Conservation (phyloP, 2,113 vertebrate species). For the Tinamus guttatus region DNA sequence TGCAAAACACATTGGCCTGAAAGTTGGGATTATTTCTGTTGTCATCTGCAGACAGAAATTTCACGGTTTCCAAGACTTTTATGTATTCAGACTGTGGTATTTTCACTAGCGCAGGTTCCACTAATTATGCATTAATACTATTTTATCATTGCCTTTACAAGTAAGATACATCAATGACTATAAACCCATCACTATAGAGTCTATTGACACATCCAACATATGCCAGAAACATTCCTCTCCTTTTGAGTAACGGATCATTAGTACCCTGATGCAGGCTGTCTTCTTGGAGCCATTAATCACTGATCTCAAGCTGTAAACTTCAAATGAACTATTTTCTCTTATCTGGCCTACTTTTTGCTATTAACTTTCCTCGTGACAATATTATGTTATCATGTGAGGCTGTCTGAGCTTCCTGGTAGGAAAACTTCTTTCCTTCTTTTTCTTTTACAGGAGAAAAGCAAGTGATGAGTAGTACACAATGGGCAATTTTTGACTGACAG, state of each 20-base stretch:
- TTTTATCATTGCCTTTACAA: not conserved
- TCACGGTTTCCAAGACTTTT: not conserved
- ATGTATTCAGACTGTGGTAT: not conserved
- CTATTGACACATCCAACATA: not conserved
- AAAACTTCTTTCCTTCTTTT: too few relatives aligned
- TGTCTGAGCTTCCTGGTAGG: not conserved
- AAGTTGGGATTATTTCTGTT: rapidly evolving
- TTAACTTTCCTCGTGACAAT: not conserved
- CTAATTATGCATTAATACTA: not conserved
- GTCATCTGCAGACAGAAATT: rapidly evolving
- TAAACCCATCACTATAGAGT: not conserved
- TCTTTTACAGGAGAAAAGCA: not conserved
- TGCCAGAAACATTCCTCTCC: not conserved
- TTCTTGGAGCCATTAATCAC: not conserved
- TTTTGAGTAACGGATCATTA: not conserved
- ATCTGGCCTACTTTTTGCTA: not conserved
- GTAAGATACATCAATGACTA: not conserved
- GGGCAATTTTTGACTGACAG: not conserved
- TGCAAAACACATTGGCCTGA: not conserved
- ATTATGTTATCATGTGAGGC: not conserved
- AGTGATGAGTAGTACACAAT: not conserved
- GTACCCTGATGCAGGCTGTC: not conserved
- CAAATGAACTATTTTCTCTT: not conserved
- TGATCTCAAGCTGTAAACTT: slow-evolving; percentile 19
- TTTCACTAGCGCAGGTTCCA: not conserved